A percentile compares a stretch with the other conserved stretches of the same genome.
These are phyloP conservation scores for Meteorus colon DNA, from an alignment of 2,888 invertebrate species.

Conservation along the genomic window DNA sequence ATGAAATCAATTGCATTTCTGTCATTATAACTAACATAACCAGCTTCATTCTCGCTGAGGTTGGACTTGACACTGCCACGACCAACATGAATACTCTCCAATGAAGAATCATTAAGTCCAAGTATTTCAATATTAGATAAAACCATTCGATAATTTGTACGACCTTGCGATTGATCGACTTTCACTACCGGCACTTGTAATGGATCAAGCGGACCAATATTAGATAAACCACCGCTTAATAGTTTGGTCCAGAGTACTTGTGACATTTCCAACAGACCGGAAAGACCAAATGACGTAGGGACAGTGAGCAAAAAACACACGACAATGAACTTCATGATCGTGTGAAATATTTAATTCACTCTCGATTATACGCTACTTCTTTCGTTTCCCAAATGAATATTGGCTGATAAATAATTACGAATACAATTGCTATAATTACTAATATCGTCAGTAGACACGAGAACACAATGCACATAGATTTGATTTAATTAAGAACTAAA, in stretches of 20 bases:
- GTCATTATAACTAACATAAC: constrained; percentile 69
- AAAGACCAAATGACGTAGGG: constrained; percentile 34
- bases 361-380: constrained; percentile 1
- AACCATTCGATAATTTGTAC: constrained; percentile 66
- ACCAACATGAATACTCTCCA: constrained; percentile 67
- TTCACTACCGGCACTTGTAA: constrained; percentile 67
- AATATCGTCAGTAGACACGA: constrained; percentile 57
- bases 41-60: constrained; percentile 66
- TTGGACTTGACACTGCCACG: constrained; percentile 65
- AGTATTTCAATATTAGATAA: constrained; percentile 63
- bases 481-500: not conserved
- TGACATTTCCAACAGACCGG: constrained; percentile 64
- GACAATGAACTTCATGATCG: constrained; percentile 42
- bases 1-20: constrained; percentile 64
- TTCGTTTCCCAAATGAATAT: constrained; percentile 59
- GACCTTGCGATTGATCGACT: constrained; percentile 74
- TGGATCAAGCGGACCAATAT: constrained; percentile 65
- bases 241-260: constrained; percentile 66
- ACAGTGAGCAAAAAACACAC: constrained; percentile 36
- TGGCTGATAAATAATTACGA: constrained; percentile 61
- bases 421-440: constrained; percentile 53
- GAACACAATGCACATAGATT: constrained; percentile 55
- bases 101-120: constrained; percentile 64
- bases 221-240: constrained; percentile 62
- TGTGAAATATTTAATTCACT: constrained; percentile 5